Conservation (phyloP, 2,797 vertebrate genomes). For the Sebastes nivosus region DNA sequence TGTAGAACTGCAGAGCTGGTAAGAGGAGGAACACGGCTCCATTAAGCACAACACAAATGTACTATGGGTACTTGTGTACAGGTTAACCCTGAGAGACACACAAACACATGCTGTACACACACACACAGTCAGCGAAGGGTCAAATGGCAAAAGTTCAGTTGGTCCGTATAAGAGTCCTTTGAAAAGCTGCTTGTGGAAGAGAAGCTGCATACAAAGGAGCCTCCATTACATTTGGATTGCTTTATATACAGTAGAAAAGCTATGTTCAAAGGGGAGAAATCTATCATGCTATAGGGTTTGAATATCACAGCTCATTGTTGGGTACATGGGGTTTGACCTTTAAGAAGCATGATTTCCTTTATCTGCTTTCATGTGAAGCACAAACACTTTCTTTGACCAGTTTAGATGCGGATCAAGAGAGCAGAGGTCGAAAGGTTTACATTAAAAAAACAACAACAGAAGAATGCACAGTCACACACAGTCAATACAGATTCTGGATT, state of each 20-base stretch:
- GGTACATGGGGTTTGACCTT: slow-evolving; percentile 37
- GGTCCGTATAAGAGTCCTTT: slow-evolving; percentile 19
- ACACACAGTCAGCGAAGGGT: slow-evolving; percentile 39
- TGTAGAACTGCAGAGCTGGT: slow-evolving; percentile 36
- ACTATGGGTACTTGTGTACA: slow-evolving; percentile 32
- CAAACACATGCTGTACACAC: slow-evolving; percentile 19
- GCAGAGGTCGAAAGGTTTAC: slow-evolving; percentile 4
- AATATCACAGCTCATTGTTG: slow-evolving; percentile 17
- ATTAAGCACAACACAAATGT: slow-evolving; percentile 23
- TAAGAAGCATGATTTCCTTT: slow-evolving; percentile 26
- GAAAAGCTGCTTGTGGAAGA: slow-evolving; percentile 4
- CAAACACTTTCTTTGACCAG: slow-evolving; percentile 19
- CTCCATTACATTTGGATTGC: slow-evolving; percentile 28
- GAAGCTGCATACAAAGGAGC: slow-evolving; percentile 28
- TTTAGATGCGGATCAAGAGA: slow-evolving; percentile 33
- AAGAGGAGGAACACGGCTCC: slow-evolving; percentile 39
- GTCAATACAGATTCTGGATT: not conserved
- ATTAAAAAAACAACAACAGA: not conserved
- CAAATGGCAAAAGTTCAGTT: slow-evolving; percentile 44
- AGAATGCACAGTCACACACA: not conserved
- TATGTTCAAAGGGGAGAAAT: slow-evolving; percentile 10
- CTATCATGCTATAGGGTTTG: slow-evolving; percentile 16
- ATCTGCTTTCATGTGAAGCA: slow-evolving; percentile 13
- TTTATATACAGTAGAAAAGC: slow-evolving; percentile 39
- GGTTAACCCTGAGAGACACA: slow-evolving; percentile 34